Evolutionary conservation across 2,797 vertebrate genomes (phyloP).

Genomic region (Poeciliopsis turneri): DNA sequence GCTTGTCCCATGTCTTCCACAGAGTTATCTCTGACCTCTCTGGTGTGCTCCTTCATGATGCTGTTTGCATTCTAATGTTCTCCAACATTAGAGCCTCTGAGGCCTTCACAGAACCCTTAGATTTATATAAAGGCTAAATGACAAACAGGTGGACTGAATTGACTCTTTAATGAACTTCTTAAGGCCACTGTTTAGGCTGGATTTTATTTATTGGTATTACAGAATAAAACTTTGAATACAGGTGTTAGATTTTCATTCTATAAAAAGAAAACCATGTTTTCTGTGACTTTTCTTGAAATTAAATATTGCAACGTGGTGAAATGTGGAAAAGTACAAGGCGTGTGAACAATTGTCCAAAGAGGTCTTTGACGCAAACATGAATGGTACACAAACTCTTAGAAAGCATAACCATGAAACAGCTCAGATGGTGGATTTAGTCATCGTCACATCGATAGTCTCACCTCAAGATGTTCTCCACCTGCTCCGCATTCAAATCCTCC

Average conservation of each 20-base stretch:
- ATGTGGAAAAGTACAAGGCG: neutral
- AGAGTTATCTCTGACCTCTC: neutral
- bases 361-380: neutral
- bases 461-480: conserved; percentile 87
- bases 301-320: neutral
- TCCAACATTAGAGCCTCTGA: neutral
- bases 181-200: neutral
- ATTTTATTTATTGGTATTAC: neutral
- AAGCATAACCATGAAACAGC: conserved; percentile 12
- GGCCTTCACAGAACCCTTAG: neutral
- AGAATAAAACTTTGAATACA: neutral
- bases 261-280: neutral
- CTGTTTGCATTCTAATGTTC: neutral
- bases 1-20: neutral
- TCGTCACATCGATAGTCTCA: conserved; percentile 56
- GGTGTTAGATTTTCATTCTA: neutral
- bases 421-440: conserved; percentile 11
- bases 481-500: conserved; percentile 83
- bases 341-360: neutral
- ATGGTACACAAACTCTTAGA: conserved; percentile 14
- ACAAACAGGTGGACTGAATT: neutral
- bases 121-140: neutral
- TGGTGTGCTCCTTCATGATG: neutral
- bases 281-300: neutral
- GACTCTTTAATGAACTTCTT: neutral